Evolutionary conservation across 2,797 vertebrate species (phyloP).

Genomic region (Hoplostethus mediterraneus): DNA sequence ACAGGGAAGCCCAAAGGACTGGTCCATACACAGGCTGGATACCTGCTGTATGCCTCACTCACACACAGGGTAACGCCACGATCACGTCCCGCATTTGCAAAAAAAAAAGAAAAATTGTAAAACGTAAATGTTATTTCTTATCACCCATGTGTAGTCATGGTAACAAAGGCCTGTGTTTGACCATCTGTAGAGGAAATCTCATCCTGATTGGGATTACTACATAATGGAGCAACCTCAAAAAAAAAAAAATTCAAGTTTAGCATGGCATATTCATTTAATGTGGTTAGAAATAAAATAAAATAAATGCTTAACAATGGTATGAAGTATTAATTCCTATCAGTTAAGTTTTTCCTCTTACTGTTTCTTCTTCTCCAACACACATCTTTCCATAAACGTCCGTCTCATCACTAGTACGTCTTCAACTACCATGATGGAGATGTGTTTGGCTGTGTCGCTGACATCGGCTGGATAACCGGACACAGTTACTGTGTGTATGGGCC

Average conservation of each 20-base stretch:
- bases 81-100: background rate
- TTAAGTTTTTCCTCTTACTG: no score
- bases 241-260: background rate
- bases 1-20: conserved; percentile 96
- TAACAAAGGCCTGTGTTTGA: background rate
- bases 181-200: background rate
- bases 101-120: no score
- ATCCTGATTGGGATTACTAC: no score
- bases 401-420: conserved; percentile 89
- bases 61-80: conserved; percentile 89
- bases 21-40: conserved; percentile 95
- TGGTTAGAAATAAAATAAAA: background rate
- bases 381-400: conserved; percentile 37
- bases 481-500: conserved; percentile 96
- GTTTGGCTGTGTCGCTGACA: conserved; percentile 95
- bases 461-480: conserved; percentile 98
- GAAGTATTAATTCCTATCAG: no score
- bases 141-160: background rate
- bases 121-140: background rate
- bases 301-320: no score
- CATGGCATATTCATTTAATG: background rate
- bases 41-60: conserved; percentile 90
- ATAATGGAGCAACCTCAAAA: no score
- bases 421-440: conserved; percentile 91
- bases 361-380: background rate